Evolutionary conservation across 2,113 vertebrate genomes (phyloP).

Genomic region (Halcyon malimbica): DNA sequence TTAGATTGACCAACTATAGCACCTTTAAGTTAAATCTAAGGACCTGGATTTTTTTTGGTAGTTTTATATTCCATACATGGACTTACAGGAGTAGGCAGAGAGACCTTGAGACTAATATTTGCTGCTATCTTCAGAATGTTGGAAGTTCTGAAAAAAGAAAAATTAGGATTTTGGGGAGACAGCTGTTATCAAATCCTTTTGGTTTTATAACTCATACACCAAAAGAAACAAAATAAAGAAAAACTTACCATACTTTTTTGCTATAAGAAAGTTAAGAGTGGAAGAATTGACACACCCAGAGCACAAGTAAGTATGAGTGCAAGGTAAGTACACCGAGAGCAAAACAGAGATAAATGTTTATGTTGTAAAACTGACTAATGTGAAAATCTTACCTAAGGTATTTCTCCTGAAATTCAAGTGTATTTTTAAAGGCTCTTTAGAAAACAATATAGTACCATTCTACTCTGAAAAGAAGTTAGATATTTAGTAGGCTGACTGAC

Average conservation of each 20-base stretch:
- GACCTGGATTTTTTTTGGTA: not conserved
- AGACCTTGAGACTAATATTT: not conserved
- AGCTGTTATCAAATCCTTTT: not conserved
- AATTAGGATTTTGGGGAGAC: not conserved
- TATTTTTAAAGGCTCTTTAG: not conserved
- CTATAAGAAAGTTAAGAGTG: not conserved
- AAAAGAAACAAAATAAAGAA: not conserved
- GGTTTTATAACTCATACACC: not conserved
- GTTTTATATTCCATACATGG: not conserved
- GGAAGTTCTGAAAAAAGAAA: not conserved
- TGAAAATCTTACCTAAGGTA: not conserved
- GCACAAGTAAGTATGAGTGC: not conserved
- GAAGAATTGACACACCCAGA: not conserved
- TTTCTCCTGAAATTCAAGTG: not conserved
- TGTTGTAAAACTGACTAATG: rapidly evolving
- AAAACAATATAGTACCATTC: not conserved
- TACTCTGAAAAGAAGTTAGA: not conserved
- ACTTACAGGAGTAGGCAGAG: not conserved
- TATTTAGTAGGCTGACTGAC: not conserved
- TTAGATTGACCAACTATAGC: not conserved
- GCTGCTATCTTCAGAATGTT: not conserved
- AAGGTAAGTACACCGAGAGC: not conserved
- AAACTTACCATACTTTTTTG: not conserved
- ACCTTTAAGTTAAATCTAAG: not conserved
- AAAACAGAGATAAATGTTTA: not conserved